These are phyloP conservation scores for Protaetia brevitarsis DNA, from an alignment of 1,140 invertebrate species.

Conservation along the genomic window DNA sequence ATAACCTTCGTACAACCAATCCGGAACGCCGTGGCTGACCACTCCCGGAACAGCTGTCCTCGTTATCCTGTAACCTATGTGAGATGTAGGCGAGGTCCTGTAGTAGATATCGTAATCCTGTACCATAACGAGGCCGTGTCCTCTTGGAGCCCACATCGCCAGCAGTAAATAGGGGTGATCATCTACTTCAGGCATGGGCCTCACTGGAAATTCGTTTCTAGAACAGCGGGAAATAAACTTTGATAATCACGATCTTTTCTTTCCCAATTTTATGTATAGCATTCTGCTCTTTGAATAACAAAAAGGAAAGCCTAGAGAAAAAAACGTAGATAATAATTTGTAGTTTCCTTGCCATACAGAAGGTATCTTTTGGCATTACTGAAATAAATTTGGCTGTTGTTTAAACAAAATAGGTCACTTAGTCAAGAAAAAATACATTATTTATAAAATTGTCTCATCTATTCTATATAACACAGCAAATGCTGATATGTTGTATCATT, in stretches of 20 bases:
- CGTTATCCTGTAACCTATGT: slow-evolving; percentile 69
- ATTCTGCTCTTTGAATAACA: too few relatives aligned
- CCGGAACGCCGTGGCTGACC: slow-evolving; percentile 86
- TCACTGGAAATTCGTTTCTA: slow-evolving; percentile 71
- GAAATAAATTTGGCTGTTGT: too few relatives aligned
- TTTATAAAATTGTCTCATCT: too few relatives aligned
- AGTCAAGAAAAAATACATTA: too few relatives aligned
- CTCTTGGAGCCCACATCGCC: slow-evolving; percentile 73
- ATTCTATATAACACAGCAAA: too few relatives aligned
- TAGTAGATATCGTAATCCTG: slow-evolving; percentile 90
- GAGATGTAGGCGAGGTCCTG: slow-evolving; percentile 64
- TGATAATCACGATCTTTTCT: neutral
- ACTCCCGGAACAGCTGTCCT: slow-evolving; percentile 71
- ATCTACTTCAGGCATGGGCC: slow-evolving; percentile 66
- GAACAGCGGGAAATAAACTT: slow-evolving; percentile 32
- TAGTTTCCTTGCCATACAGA: too few relatives aligned
- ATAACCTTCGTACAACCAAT: slow-evolving; percentile 94
- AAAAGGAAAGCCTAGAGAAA: too few relatives aligned
- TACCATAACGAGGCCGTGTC: slow-evolving; percentile 78
- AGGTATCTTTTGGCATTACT: too few relatives aligned
- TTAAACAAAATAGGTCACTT: too few relatives aligned
- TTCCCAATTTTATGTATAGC: neutral
- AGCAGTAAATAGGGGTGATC: slow-evolving; percentile 68
- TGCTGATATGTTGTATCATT: too few relatives aligned
- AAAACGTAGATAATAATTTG: too few relatives aligned